Conservation (phyloP, 2,113 vertebrate genomes). For the Channa argus region DNA sequence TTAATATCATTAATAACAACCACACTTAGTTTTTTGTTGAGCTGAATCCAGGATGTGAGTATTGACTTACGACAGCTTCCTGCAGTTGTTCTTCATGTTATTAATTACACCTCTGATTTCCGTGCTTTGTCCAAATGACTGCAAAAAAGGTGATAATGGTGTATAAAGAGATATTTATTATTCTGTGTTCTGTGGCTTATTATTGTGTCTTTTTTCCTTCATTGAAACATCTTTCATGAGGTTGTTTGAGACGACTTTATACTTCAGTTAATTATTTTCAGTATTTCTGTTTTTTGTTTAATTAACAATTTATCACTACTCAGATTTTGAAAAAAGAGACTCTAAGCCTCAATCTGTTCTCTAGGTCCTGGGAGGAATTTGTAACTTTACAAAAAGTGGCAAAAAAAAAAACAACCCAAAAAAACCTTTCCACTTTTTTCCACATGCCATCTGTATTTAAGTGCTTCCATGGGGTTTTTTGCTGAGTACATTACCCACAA, state of each 20-base stretch:
- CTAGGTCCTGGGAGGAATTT: not conserved
- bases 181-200: not conserved
- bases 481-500: too few species aligned
- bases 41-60: not conserved
- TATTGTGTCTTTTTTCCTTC: not conserved
- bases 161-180: too few species aligned
- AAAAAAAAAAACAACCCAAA: conserved; percentile 7
- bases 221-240: not conserved
- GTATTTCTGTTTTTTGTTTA: not conserved
- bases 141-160: not conserved
- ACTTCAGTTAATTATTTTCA: too few species aligned
- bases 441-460: conserved; percentile 6
- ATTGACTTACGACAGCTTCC: too few species aligned
- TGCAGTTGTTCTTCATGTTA: not conserved
- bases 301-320: not conserved
- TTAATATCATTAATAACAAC: too few species aligned
- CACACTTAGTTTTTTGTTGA: not conserved
- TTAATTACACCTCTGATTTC: not conserved
- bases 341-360: not conserved
- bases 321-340: not conserved
- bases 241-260: too few species aligned
- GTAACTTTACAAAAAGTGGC: not conserved
- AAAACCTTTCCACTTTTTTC: conserved; percentile 10
- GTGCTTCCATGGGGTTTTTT: too few species aligned
- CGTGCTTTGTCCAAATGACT: not conserved